Base-by-base conservation (phyloP, 2,113 vertebrate species). In the Mionectes macconnelli region DNA sequence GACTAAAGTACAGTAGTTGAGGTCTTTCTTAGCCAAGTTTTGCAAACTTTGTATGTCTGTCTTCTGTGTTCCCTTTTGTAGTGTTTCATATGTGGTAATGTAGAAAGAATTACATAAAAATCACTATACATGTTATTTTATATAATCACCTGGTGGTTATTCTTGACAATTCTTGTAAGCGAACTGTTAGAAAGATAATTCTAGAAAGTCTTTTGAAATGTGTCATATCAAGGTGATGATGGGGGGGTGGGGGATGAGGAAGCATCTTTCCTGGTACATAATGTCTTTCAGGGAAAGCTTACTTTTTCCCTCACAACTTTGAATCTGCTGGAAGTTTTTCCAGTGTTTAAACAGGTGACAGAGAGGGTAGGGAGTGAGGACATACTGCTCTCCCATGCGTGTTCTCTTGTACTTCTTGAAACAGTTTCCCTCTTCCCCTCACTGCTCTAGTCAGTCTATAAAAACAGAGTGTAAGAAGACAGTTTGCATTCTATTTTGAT, bases 71-170 rank as follows among this genome's bases (percentile, higher is more conserved):
- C 35, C 40, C 44, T 63, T 89, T 96, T 90, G 92, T 90, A 8
- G 4, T 52, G 81, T 95, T 96, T 93, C 79, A 90, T 94, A 80
- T 70, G 76, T 82, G 55, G 63, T 55, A 91, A 95, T 76, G 60
- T 53, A 35, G 73, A 91, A 95, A 87, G 91, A 87, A 93, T 96
- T 88, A 78, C 66, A 74, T 85, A 89, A 90, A 84, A 94, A 78
- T 90, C 60, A 45, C 87, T 86, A 52, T 55, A 80, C 22, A 3
- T 59, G 45, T 88, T 94, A 87, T 91, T 96, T 95, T 88, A 92
- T 83, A 78, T 81, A 97, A 94, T 94, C 84, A 97, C 77, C 93
- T 94, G 78, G 57, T 89, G 67, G 75, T 94, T 97, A 89, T 88
- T 93, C 74, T 90, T 95, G 94, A 97, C 84, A 94, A 75, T 85